phyloP scores from a whole-genome alignment of 2,888 invertebrate species.

The Scrobipalpa atriplicella region DNA sequence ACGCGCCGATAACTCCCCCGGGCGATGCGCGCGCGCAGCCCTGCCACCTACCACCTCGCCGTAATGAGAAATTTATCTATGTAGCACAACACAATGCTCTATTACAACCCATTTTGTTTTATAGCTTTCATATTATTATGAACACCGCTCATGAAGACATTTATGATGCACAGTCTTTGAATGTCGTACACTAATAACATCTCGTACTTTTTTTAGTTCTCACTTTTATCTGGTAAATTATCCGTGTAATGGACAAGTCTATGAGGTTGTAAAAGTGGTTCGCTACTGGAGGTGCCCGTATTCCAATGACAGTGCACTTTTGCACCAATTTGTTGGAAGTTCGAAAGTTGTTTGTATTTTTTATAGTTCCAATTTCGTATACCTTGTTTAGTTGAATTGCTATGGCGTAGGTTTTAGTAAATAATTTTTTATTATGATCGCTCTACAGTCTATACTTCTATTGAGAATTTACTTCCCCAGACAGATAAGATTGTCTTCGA shows the following conservation, averaged over 20 bases:
- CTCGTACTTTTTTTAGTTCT: constrained; percentile 27
- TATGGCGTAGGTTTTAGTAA: constrained; percentile 15
- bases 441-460: neutral
- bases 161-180: neutral
- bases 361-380: constrained; percentile 31
- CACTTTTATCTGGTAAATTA: constrained; percentile 35
- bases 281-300: constrained; percentile 36
- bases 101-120: constrained; percentile 27
- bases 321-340: constrained; percentile 40
- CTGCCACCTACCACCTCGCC: constrained; percentile 37
- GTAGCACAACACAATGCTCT: constrained; percentile 49
- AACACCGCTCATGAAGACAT: constrained; percentile 15
- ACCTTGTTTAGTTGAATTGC: constrained; percentile 34
- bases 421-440: constrained; percentile 17
- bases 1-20: constrained; percentile 39
- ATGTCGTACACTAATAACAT: constrained; percentile 4
- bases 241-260: constrained; percentile 34
- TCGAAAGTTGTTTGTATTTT: constrained; percentile 39
- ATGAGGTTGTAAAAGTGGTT: constrained; percentile 38
- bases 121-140: constrained; percentile 21
- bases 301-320: constrained; percentile 45
- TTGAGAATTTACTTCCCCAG: neutral
- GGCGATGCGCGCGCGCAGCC: constrained; percentile 37
- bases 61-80: constrained; percentile 61
- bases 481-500: constrained; percentile 11